A percentile compares a stretch with the other conserved stretches of the same genome.
Evolutionary conservation across 1,140 invertebrate species (phyloP).

Genomic region (Drosophila willistoni): DNA sequence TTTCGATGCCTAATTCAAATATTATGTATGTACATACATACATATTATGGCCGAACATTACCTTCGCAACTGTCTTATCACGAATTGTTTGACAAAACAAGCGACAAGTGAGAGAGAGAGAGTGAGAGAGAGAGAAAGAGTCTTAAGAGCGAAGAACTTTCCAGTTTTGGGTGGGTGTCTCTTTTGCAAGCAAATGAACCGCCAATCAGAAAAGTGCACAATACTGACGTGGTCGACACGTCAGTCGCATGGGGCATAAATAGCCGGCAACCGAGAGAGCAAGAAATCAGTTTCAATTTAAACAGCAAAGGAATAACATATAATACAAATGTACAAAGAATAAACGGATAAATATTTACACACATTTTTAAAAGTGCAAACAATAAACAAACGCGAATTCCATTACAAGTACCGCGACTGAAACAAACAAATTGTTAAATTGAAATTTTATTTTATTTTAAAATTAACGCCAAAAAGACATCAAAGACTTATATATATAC

Average conservation of each 20-base stretch:
- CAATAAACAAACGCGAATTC: constrained; percentile 38
- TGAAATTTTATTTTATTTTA: constrained; percentile 10
- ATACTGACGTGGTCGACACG: constrained; percentile 68
- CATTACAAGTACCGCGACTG: constrained; percentile 48
- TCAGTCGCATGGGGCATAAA: constrained; percentile 63
- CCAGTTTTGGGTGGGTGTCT: constrained; percentile 3
- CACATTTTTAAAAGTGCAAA: constrained; percentile 37
- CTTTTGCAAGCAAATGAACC: neutral
- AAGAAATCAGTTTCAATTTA: constrained; percentile 67
- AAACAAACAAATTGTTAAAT: constrained; percentile 37
- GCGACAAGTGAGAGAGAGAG: neutral
- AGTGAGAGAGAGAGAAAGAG: neutral
- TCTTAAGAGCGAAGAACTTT: neutral
- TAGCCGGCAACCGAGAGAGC: constrained; percentile 56
- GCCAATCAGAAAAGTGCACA: constrained; percentile 29
- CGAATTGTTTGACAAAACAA: neutral
- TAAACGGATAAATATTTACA: constrained; percentile 14
- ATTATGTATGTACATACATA: neutral
- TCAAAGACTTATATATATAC: constrained; percentile 52
- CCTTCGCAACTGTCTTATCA: constrained; percentile 2
- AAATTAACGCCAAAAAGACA: constrained; percentile 67
- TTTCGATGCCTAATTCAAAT: neutral
- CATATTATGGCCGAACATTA: neutral
- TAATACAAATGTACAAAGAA: constrained; percentile 48
- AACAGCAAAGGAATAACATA: constrained; percentile 65